phyloP scores from a whole-genome alignment of 2,888 invertebrate species.

The Dryadula phaetusa region DNA sequence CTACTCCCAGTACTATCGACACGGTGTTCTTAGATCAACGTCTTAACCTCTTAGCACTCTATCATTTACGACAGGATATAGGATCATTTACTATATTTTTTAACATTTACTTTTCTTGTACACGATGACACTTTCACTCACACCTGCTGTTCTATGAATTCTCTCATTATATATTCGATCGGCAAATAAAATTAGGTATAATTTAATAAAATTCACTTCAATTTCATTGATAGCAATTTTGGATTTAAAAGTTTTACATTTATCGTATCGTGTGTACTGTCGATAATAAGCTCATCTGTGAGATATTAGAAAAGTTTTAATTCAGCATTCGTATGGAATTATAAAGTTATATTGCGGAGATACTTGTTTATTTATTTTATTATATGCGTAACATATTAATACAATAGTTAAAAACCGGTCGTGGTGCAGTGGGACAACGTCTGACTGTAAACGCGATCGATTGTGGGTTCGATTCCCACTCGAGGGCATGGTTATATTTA shows the following conservation, averaged over 20 bases:
- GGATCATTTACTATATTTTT: too few species aligned
- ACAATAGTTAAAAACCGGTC: not conserved
- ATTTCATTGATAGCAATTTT: not conserved
- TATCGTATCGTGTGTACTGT: not conserved
- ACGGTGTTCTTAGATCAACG: too few species aligned
- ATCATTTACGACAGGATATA: too few species aligned
- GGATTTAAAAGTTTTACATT: not conserved
- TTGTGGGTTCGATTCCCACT: too few species aligned
- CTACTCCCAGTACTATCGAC: too few species aligned
- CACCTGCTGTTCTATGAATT: too few species aligned
- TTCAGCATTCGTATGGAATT: not conserved
- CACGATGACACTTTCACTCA: too few species aligned
- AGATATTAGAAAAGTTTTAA: conserved; percentile 1
- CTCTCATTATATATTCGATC: not conserved
- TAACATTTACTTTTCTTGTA: too few species aligned
- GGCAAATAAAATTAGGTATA: not conserved
- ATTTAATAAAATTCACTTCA: not conserved
- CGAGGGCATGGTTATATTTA: too few species aligned
- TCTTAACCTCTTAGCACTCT: too few species aligned
- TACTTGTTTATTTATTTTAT: not conserved
- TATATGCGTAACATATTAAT: not conserved
- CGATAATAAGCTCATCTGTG: conserved; percentile 4
- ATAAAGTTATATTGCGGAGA: not conserved
- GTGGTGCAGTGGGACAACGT: too few species aligned
- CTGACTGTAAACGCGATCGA: too few species aligned